These are phyloP conservation scores for Camponotus floridanus DNA, from an alignment of 1,140 invertebrate species.

Conservation along the genomic window DNA sequence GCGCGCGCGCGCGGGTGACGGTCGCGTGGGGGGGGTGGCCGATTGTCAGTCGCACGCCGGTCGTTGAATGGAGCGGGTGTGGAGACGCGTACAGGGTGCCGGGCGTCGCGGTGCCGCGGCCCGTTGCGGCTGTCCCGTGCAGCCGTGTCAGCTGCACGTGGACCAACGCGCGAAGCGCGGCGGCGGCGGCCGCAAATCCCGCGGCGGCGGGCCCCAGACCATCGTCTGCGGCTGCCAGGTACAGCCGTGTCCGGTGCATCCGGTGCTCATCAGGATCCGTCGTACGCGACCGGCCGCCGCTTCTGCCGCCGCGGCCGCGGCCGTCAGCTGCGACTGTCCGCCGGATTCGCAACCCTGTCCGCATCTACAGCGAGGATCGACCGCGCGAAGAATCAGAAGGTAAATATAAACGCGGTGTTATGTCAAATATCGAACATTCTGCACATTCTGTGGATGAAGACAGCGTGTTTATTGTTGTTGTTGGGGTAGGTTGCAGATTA, in stretches of 20 bases:
- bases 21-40: slow-evolving; percentile 69
- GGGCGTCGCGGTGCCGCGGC: slow-evolving; percentile 79
- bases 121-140: slow-evolving; percentile 80
- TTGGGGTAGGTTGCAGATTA: slow-evolving; percentile 18
- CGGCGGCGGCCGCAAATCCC: slow-evolving; percentile 75
- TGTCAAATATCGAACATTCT: neutral
- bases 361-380: slow-evolving; percentile 76
- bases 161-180: slow-evolving; percentile 80
- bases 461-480: slow-evolving; percentile 12
- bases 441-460: neutral
- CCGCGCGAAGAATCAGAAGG: slow-evolving; percentile 78
- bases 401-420: slow-evolving; percentile 66
- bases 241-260: slow-evolving; percentile 84
- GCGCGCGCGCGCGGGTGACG: neutral
- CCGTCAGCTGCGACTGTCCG: slow-evolving; percentile 81
- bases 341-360: slow-evolving; percentile 81
- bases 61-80: slow-evolving; percentile 89
- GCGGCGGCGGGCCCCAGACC: slow-evolving; percentile 80
- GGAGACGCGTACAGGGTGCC: slow-evolving; percentile 85
- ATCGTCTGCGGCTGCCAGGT: slow-evolving; percentile 84
- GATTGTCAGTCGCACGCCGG: slow-evolving; percentile 87
- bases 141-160: slow-evolving; percentile 84
- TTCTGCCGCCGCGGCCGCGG: neutral
- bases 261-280: slow-evolving; percentile 83
- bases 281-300: slow-evolving; percentile 77